Percentiles rank a stretch among this genome's conserved stretches.
Evolutionary conservation across 2,797 vertebrate genomes (phyloP).

Genomic region (Perodicticus potto): DNA sequence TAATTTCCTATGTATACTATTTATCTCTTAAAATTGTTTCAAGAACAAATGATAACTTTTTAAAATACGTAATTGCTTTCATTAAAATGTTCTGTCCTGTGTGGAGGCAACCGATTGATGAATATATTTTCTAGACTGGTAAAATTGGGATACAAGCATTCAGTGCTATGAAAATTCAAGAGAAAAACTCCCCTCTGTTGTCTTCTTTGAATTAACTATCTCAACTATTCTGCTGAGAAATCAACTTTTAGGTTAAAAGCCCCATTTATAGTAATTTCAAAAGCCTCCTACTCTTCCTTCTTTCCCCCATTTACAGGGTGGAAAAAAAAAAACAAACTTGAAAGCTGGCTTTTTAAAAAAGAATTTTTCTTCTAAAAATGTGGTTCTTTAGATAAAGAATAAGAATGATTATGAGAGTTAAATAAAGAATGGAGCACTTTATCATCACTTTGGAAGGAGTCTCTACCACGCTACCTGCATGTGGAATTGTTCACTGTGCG

Average conservation of each 20-base stretch:
- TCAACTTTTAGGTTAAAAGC: conserved; percentile 70
- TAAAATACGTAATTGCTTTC: conserved; percentile 16
- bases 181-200: not conserved
- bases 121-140: not conserved
- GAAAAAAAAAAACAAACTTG: conserved; percentile 39
- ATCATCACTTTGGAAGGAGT: conserved; percentile 65
- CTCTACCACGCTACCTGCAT: conserved; percentile 57
- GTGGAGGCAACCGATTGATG: not conserved
- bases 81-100: not conserved
- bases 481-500: conserved; percentile 14
- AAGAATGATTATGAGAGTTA: conserved; percentile 79
- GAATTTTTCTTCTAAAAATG: conserved; percentile 76
- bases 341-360: conserved; percentile 41
- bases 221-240: conserved; percentile 49
- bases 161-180: not conserved
- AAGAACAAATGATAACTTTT: not conserved
- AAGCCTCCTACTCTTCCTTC: conserved; percentile 52
- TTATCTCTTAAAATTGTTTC: conserved; percentile 6
- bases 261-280: conserved; percentile 69
- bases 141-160: not conserved
- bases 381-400: conserved; percentile 78
- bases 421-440: conserved; percentile 77
- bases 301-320: conserved; percentile 17
- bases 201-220: conserved; percentile 61
- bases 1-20: not conserved